phyloP scores from a whole-genome alignment of 2,888 invertebrate species.

The Dastarcus helophoroides region DNA sequence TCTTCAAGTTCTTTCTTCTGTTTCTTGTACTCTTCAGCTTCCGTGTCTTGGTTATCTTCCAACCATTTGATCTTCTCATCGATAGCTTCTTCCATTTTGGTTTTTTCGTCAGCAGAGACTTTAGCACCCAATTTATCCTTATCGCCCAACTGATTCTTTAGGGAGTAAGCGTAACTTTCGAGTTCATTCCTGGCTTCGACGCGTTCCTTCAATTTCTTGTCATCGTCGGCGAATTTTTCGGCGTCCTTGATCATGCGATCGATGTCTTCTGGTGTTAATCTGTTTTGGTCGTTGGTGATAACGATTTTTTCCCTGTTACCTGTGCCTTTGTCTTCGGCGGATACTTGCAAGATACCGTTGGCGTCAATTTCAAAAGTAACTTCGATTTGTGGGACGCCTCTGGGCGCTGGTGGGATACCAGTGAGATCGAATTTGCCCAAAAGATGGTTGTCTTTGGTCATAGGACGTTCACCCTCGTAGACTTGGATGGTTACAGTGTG shows the following conservation, averaged over 20 bases:
- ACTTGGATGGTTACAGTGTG: slow-evolving; percentile 98
- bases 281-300: slow-evolving; percentile 96
- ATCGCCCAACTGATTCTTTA: slow-evolving; percentile 93
- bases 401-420: slow-evolving; percentile 89
- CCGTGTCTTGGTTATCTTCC: slow-evolving; percentile 88
- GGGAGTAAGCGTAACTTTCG: slow-evolving; percentile 92
- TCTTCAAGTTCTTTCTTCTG: slow-evolving; percentile 93
- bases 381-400: slow-evolving; percentile 90
- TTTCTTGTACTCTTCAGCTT: slow-evolving; percentile 83
- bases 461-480: slow-evolving; percentile 97
- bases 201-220: slow-evolving; percentile 90
- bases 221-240: slow-evolving; percentile 97
- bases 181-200: slow-evolving; percentile 95
- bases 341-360: slow-evolving; percentile 89
- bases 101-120: slow-evolving; percentile 77
- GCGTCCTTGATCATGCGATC: slow-evolving; percentile 99
- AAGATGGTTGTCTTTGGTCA: slow-evolving; percentile 99
- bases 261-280: slow-evolving; percentile 94
- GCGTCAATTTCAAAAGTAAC: slow-evolving; percentile 92
- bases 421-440: slow-evolving; percentile 97
- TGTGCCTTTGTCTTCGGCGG: slow-evolving; percentile 98
- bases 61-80: slow-evolving; percentile 97
- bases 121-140: slow-evolving; percentile 96
- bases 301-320: slow-evolving; percentile 98
- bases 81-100: slow-evolving; percentile 90